Evolutionary conservation across 1,140 invertebrate genomes (phyloP).

Genomic region (Diorhabda carinulata): DNA sequence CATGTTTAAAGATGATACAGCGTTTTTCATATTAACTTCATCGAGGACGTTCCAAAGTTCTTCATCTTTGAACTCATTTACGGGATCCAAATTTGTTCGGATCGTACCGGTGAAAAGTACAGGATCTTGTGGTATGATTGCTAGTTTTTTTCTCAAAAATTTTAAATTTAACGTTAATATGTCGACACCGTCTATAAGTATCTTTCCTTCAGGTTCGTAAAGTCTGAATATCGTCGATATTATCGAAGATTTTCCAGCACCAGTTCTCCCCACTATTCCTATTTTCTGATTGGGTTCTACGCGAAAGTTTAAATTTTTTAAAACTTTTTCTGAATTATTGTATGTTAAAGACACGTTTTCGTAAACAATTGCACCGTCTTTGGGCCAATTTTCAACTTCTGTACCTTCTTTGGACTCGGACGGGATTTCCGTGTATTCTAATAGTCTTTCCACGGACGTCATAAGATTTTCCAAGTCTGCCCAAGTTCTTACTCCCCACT

Average conservation of each 20-base stretch:
- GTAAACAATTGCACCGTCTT: slow-evolving; percentile 63
- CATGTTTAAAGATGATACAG: slow-evolving; percentile 29
- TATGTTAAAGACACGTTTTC: slow-evolving; percentile 65
- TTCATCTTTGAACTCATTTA: slow-evolving; percentile 48
- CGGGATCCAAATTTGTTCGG: slow-evolving; percentile 62
- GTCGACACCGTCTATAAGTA: slow-evolving; percentile 54
- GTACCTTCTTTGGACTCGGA: slow-evolving; percentile 69
- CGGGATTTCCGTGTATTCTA: slow-evolving; percentile 67
- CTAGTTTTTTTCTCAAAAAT: slow-evolving; percentile 54
- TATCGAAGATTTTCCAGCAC: slow-evolving; percentile 79
- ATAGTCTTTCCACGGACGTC: slow-evolving; percentile 71
- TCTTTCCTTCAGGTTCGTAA: slow-evolving; percentile 54
- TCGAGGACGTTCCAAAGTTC: slow-evolving; percentile 40
- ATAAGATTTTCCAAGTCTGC: slow-evolving; percentile 81
- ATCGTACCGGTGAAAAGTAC: slow-evolving; percentile 59
- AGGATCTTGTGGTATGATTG: slow-evolving; percentile 70
- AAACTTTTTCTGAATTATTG: slow-evolving; percentile 59
- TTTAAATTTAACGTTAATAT: slow-evolving; percentile 59
- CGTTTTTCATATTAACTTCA: slow-evolving; percentile 26
- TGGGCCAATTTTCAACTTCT: slow-evolving; percentile 58
- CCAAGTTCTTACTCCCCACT: slow-evolving; percentile 82
- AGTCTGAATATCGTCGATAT: slow-evolving; percentile 70
- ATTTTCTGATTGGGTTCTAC: slow-evolving; percentile 61
- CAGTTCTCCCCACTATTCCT: slow-evolving; percentile 67
- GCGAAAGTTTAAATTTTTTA: slow-evolving; percentile 60